Evolutionary conservation across 2,797 vertebrate genomes (phyloP).

Genomic region (Girardinus metallicus): DNA sequence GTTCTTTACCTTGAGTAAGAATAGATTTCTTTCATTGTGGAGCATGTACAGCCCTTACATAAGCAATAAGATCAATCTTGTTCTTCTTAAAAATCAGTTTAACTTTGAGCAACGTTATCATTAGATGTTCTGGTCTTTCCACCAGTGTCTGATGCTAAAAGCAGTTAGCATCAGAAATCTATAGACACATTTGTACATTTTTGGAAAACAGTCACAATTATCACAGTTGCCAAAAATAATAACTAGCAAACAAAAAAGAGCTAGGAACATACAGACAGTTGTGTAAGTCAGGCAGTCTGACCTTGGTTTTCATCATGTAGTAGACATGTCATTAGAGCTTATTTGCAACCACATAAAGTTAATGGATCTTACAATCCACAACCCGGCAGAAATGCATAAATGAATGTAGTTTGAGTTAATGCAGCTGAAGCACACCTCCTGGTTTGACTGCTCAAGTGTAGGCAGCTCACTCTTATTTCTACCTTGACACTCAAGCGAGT

Average conservation of each 20-base stretch:
- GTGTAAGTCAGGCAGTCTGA: not conserved
- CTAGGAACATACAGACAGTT: not conserved
- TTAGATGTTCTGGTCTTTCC: not conserved
- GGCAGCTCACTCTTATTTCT: not conserved
- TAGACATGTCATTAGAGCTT: not conserved
- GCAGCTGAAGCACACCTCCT: slow-evolving; percentile 3
- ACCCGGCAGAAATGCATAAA: not conserved
- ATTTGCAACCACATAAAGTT: not conserved
- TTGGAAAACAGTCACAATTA: not conserved
- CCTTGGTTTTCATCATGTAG: not conserved
- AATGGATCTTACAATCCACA: not conserved
- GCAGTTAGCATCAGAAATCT: not conserved
- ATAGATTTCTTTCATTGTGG: not conserved
- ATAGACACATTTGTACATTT: not conserved
- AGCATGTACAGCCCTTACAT: not conserved
- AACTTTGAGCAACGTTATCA: not conserved
- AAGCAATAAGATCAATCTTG: not conserved
- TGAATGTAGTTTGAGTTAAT: not conserved
- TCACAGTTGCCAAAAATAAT: not conserved
- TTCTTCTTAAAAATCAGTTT: not conserved
- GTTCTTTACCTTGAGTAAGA: not conserved
- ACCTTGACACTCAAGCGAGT: not conserved
- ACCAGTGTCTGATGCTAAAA: not conserved
- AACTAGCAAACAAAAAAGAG: not conserved
- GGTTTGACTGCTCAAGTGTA: not conserved